These are phyloP conservation scores for Caenorhabditis sp. DNA, from an alignment of 2,888 invertebrate species.

Conservation along the genomic window DNA sequence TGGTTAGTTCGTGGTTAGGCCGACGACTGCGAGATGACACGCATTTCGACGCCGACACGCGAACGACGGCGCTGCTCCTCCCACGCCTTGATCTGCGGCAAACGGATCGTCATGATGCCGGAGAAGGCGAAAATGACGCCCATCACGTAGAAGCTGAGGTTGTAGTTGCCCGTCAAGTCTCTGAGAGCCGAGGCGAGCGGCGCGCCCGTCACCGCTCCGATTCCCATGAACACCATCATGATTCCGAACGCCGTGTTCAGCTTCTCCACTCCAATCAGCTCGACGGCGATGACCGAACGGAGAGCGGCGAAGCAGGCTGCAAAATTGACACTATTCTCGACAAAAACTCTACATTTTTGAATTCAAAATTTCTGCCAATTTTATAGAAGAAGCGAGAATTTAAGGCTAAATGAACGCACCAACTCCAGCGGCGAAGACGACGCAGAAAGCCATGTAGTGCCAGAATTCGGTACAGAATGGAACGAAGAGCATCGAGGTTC, in stretches of 20 bases:
- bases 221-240: slow-evolving; percentile 81
- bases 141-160: slow-evolving; percentile 88
- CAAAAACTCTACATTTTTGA: background rate
- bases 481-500: slow-evolving; percentile 86
- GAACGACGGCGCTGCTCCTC: slow-evolving; percentile 81
- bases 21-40: background rate
- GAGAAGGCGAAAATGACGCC: slow-evolving; percentile 89
- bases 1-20: background rate
- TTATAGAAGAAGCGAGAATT: background rate
- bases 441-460: slow-evolving; percentile 85
- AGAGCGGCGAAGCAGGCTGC: slow-evolving; percentile 94
- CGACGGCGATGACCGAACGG: slow-evolving; percentile 83
- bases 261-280: slow-evolving; percentile 81
- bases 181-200: slow-evolving; percentile 78
- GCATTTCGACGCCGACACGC: slow-evolving; percentile 26
- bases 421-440: slow-evolving; percentile 35
- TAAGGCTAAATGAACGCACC: slow-evolving; percentile 5
- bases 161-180: slow-evolving; percentile 82
- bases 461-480: slow-evolving; percentile 80
- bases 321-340: background rate
- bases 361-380: background rate
- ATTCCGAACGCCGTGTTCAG: slow-evolving; percentile 82
- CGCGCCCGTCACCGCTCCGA: slow-evolving; percentile 80
- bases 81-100: slow-evolving; percentile 87
- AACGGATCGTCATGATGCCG: slow-evolving; percentile 89